phyloP scores from a whole-genome alignment of 2,113 vertebrate genomes.

The Brachyhypopomus occidentalis region DNA sequence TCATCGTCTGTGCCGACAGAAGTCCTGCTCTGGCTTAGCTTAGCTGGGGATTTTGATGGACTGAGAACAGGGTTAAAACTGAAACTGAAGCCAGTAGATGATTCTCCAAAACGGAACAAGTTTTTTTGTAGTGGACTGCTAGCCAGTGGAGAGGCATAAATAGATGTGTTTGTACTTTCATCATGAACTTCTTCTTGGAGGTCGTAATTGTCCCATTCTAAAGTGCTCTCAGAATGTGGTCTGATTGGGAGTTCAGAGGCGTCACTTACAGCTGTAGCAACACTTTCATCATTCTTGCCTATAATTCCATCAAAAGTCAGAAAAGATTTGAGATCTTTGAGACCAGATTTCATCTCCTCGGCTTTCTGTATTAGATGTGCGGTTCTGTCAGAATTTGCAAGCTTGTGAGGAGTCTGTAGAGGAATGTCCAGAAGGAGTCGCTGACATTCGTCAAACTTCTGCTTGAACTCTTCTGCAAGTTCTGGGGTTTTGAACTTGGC shows the following conservation, averaged over 20 bases:
- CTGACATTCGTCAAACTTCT: conserved; percentile 95
- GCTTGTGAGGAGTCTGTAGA: conserved; percentile 95
- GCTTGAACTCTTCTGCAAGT: conserved; percentile 91
- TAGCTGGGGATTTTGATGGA: conserved; percentile 91
- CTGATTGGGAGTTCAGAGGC: conserved; percentile 73
- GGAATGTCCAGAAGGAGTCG: conserved; percentile 91
- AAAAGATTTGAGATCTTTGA: conserved; percentile 93
- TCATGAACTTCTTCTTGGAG: conserved; percentile 84
- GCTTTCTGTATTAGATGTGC: conserved; percentile 95
- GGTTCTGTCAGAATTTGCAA: conserved; percentile 89
- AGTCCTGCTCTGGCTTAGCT: conserved; percentile 86
- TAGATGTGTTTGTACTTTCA: conserved; percentile 81
- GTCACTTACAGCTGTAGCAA: conserved; percentile 46
- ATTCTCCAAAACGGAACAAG: conserved; percentile 94
- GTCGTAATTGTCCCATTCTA: conserved; percentile 95
- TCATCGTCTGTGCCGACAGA: conserved; percentile 92
- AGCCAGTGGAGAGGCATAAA: conserved; percentile 82
- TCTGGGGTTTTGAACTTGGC: conserved; percentile 95
- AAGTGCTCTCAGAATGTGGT: conserved; percentile 77
- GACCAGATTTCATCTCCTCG: conserved; percentile 96
- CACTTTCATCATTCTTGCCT: conserved; percentile 75
- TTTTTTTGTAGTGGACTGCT: conserved; percentile 88
- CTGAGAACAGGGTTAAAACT: conserved; percentile 94
- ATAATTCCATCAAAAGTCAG: conserved; percentile 89
- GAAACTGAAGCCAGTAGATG: conserved; percentile 91